A percentile compares a stretch with the other conserved stretches of the same genome.
These are phyloP conservation scores for Rhopalosiphum padi DNA, from an alignment of 1,140 invertebrate species.

Conservation along the genomic window DNA sequence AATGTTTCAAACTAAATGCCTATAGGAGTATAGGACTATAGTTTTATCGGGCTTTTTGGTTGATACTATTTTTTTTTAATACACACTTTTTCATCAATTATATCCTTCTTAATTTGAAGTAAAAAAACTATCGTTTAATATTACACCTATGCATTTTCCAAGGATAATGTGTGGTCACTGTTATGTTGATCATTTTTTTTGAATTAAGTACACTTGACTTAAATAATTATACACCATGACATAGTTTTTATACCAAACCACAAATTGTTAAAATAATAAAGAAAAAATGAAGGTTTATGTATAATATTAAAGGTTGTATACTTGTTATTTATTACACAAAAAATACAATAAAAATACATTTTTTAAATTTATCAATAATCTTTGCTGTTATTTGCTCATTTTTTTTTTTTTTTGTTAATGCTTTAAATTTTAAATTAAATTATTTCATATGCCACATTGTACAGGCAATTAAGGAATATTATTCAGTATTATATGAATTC, in stretches of 20 bases:
- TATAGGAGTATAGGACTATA: too few relatives aligned
- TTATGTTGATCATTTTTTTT: neutral
- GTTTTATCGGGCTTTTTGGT: too few relatives aligned
- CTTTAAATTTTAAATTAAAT: neutral
- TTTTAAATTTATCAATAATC: neutral
- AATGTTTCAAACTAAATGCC: too few relatives aligned
- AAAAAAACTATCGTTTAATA: neutral
- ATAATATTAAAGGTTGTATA: neutral
- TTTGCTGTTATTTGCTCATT: neutral
- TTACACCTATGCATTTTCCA: neutral
- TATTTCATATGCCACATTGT: neutral
- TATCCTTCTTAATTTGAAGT: neutral
- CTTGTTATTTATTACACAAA: neutral
- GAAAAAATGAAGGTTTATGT: neutral
- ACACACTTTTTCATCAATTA: neutral
- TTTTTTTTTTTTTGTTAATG: neutral
- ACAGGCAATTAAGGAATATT: neutral
- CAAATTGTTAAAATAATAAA: neutral
- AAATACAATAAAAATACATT: neutral
- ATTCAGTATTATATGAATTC: neutral
- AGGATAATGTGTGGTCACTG: slow-evolving; percentile 38
- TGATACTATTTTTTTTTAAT: too few relatives aligned
- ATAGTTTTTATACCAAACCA: neutral
- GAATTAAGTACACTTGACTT: neutral
- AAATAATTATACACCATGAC: neutral